Conservation (phyloP, 2,113 vertebrate species). For the Formicarius rufipectus region DNA sequence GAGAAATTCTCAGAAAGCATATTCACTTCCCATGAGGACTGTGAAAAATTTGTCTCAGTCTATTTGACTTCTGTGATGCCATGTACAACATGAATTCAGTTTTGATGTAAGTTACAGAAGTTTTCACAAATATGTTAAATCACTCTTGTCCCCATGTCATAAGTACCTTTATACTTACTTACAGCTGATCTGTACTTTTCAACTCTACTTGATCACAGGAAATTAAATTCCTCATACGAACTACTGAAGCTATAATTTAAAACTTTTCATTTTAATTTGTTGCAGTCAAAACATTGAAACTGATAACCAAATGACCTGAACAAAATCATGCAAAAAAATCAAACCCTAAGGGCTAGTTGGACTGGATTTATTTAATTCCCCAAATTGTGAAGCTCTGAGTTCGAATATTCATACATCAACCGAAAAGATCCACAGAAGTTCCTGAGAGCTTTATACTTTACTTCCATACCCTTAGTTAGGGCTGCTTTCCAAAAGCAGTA, state of each 20-base stretch:
- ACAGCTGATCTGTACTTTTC: neutral
- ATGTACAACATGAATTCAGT: neutral
- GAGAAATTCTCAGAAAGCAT: neutral
- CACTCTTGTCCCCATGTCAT: neutral
- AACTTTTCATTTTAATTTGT: neutral
- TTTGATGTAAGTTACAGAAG: neutral
- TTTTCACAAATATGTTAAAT: neutral
- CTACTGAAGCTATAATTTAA: neutral
- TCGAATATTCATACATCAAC: neutral
- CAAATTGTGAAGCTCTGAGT: neutral
- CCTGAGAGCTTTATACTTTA: neutral
- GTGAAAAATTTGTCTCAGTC: neutral
- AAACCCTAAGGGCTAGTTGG: neutral
- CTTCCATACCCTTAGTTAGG: neutral
- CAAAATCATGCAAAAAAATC: neutral
- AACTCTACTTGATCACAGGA: neutral
- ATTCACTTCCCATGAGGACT: neutral
- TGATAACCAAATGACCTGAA: neutral
- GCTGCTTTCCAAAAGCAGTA: conserved; percentile 6
- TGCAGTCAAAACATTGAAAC: neutral
- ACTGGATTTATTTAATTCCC: neutral
- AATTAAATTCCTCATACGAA: neutral
- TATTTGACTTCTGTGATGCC: neutral
- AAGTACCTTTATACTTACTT: neutral
- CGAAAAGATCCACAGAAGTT: neutral